phyloP scores from a whole-genome alignment of 2,888 invertebrate species.

The Habroteleia sp. region DNA sequence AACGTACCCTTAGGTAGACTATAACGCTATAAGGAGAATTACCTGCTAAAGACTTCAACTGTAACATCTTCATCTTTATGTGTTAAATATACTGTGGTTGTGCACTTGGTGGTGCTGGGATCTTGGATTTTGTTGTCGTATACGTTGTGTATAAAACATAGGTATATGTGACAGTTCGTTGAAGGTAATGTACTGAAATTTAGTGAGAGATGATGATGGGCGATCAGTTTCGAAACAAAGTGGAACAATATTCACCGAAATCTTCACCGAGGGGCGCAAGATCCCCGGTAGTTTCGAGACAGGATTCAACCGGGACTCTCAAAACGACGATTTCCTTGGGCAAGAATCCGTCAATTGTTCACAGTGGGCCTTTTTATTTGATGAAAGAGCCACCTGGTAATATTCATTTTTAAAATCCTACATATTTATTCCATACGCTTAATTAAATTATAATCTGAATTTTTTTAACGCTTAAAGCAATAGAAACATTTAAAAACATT shows the following conservation, averaged over 20 bases:
- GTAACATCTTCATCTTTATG: too few species aligned
- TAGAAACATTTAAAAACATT: too few species aligned
- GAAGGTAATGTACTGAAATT: constrained; percentile 76
- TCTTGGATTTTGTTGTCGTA: too few species aligned
- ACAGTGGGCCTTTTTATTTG: constrained; percentile 98
- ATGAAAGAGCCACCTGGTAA: constrained; percentile 97
- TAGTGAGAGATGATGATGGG: constrained; percentile 93
- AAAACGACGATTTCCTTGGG: constrained; percentile 98
- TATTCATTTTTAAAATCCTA: too few species aligned
- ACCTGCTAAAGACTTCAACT: too few species aligned
- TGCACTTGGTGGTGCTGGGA: too few species aligned
- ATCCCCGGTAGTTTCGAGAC: constrained; percentile 96
- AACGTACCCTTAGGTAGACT: too few species aligned
- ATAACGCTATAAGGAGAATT: too few species aligned
- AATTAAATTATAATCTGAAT: too few species aligned
- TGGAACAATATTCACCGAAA: constrained; percentile 97
- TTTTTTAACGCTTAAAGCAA: too few species aligned
- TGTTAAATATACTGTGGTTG: too few species aligned
- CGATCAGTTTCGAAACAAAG: constrained; percentile 93
- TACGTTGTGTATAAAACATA: not conserved
- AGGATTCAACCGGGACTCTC: constrained; percentile 97
- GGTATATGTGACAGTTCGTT: constrained; percentile 51
- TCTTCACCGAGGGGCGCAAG: constrained; percentile 96
- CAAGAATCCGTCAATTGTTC: constrained; percentile 98
- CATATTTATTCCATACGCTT: too few species aligned